phyloP scores from a whole-genome alignment of 1,140 invertebrate genomes.

The Orchestia grillus region DNA sequence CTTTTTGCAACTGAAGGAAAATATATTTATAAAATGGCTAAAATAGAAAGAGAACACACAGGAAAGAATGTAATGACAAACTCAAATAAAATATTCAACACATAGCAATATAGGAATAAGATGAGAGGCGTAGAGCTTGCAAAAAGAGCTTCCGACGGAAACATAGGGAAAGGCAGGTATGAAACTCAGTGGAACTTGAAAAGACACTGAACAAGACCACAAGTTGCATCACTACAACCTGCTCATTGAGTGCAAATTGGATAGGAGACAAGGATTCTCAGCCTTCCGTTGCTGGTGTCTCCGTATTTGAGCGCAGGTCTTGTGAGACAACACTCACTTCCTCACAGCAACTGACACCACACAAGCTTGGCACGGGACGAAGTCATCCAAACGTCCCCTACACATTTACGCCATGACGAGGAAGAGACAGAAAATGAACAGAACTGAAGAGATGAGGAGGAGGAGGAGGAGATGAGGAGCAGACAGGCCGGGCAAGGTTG shows the following conservation, averaged over 20 bases:
- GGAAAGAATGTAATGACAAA: not conserved
- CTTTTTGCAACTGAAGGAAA: not conserved
- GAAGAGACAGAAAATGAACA: not conserved
- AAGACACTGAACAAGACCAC: not conserved
- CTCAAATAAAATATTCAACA: constrained; percentile 1
- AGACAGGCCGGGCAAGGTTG: not conserved
- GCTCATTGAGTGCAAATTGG: not conserved
- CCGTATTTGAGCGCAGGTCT: not conserved
- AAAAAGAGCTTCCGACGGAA: not conserved
- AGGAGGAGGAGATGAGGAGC: not conserved
- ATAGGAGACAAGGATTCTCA: not conserved
- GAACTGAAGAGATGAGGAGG: too few species aligned
- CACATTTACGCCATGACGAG: too few species aligned
- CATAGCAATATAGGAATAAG: too few species aligned
- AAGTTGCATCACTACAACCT: not conserved
- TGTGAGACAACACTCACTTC: not conserved
- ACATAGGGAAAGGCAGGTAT: not conserved
- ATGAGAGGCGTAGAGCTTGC: not conserved
- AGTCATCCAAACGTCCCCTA: too few species aligned
- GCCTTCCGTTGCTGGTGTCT: not conserved
- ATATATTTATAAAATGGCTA: not conserved
- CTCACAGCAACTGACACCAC: not conserved
- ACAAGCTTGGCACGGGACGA: not conserved
- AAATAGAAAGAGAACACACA: not conserved
- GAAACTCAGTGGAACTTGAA: not conserved